Evolutionary conservation across 37 sponge, comb jelly and placozoan genomes (phyloP).

Genomic region (Cliona cf. orientalis): DNA sequence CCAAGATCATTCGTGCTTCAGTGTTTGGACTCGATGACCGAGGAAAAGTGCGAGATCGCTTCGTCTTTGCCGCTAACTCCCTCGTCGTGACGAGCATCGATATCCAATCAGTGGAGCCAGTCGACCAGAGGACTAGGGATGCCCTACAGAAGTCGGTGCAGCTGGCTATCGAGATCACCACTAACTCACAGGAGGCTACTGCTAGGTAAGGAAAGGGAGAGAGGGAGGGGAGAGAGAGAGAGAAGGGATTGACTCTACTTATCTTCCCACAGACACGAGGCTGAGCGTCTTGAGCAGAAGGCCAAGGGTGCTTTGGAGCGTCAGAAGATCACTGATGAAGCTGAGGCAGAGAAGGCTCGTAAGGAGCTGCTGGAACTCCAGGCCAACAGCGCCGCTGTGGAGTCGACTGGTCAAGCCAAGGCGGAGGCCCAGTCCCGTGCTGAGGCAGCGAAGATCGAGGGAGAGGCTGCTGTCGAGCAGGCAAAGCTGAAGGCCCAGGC

Average conservation of each 20-base stretch:
- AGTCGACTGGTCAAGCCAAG: constrained; percentile 99
- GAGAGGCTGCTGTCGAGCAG: constrained; percentile 98
- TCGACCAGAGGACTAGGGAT: constrained; percentile 99
- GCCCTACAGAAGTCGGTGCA: constrained; percentile 99
- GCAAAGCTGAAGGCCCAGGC: constrained; percentile 96
- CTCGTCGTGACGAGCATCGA: constrained; percentile 98
- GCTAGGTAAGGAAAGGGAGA: constrained; percentile 81
- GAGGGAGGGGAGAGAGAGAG: constrained; percentile 17
- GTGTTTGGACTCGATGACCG: constrained; percentile 97
- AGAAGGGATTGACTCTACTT: neutral
- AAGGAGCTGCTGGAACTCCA: constrained; percentile 93
- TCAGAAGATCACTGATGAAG: constrained; percentile 99
- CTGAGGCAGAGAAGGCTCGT: constrained; percentile 97
- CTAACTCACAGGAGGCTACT: constrained; percentile 98
- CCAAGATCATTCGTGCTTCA: constrained; percentile 97
- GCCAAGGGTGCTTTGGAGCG: constrained; percentile 97
- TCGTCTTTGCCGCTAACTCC: constrained; percentile 93
- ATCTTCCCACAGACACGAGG: constrained; percentile 82
- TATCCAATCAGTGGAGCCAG: constrained; percentile 99
- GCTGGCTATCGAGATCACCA: constrained; percentile 99
- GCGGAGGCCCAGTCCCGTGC: constrained; percentile 99
- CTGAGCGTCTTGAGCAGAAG: constrained; percentile 97
- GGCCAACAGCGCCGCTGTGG: constrained; percentile 98
- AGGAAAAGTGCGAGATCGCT: constrained; percentile 88
- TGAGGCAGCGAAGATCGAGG: constrained; percentile 96